Percentiles rank a stretch among this genome's conserved stretches.
Conservation (phyloP, 2,888 invertebrate genomes). For the Tiliacea citrago region DNA sequence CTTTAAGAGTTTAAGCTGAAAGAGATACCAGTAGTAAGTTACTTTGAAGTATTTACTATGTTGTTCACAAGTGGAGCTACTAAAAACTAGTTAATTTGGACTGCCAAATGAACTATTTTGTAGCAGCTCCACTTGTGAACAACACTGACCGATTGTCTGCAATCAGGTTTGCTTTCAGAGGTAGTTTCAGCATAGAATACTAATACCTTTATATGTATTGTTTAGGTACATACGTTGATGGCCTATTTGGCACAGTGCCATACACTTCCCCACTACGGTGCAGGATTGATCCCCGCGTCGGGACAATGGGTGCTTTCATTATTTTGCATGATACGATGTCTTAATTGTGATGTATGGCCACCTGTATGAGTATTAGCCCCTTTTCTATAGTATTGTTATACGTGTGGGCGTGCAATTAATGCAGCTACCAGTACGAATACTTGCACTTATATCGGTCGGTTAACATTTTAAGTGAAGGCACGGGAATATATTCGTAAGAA, state of each 20-base stretch:
- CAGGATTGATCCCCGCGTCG: constrained; percentile 13
- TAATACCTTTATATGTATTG: constrained; percentile 37
- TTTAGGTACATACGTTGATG: constrained; percentile 11
- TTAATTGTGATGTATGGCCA: constrained; percentile 16
- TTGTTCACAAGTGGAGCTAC: neutral
- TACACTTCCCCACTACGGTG: constrained; percentile 11
- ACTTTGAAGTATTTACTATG: neutral
- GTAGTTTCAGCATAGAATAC: constrained; percentile 41
- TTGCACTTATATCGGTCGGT: neutral
- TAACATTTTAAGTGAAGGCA: too few relatives aligned
- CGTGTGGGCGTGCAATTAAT: neutral
- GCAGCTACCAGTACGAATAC: neutral
- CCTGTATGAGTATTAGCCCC: neutral
- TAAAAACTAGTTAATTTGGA: constrained; percentile 4
- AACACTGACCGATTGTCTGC: too few relatives aligned
- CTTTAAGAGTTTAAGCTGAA: too few relatives aligned
- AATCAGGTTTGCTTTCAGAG: constrained; percentile 4
- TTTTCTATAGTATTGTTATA: neutral
- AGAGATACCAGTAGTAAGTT: too few relatives aligned
- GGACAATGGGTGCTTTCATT: constrained; percentile 45
- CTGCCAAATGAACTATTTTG: too few relatives aligned
- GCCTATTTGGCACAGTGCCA: constrained; percentile 51
- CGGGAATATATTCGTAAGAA: too few relatives aligned
- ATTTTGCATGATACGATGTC: constrained; percentile 28
- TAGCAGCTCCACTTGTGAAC: too few relatives aligned